Percentiles rank a stretch among this genome's conserved stretches.
phyloP scores from a whole-genome alignment of 2,888 invertebrate species.

The Euplagia quadripunctaria region DNA sequence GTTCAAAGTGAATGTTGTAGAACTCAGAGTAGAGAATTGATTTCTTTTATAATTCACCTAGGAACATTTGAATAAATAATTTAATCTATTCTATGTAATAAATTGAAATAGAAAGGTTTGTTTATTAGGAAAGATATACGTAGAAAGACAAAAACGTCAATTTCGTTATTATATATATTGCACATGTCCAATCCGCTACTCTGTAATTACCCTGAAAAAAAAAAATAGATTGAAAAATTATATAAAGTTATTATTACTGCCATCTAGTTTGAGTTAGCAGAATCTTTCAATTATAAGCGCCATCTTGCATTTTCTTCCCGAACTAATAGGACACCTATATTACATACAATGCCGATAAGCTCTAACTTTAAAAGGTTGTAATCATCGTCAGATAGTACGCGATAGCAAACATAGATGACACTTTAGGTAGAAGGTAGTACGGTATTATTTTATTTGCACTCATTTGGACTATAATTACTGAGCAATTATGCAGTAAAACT shows the following conservation, averaged over 20 bases:
- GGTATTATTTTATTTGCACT: too few relatives aligned
- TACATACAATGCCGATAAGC: neutral
- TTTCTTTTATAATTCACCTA: too few relatives aligned
- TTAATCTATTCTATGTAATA: neutral
- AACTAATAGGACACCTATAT: neutral
- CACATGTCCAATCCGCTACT: neutral
- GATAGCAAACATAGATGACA: neutral
- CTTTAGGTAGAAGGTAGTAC: neutral
- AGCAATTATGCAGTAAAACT: too few relatives aligned
- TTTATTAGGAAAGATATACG: too few relatives aligned
- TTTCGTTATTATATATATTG: too few relatives aligned
- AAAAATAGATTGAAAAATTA: too few relatives aligned
- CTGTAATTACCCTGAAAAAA: neutral
- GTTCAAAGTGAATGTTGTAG: too few relatives aligned
- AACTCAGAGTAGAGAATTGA: too few relatives aligned
- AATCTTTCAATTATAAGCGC: slow-evolving; percentile 4
- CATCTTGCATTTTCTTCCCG: slow-evolving; percentile 18
- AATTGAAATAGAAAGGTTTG: too few relatives aligned
- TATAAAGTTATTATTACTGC: slow-evolving; percentile 2
- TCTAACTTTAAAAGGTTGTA: neutral
- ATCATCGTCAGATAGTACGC: neutral
- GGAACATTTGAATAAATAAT: neutral
- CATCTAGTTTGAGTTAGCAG: slow-evolving; percentile 16
- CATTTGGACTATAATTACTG: too few relatives aligned
- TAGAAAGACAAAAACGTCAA: too few relatives aligned